phyloP scores from a whole-genome alignment of 1,140 invertebrate species.

The Aphaenogaster rudis region DNA sequence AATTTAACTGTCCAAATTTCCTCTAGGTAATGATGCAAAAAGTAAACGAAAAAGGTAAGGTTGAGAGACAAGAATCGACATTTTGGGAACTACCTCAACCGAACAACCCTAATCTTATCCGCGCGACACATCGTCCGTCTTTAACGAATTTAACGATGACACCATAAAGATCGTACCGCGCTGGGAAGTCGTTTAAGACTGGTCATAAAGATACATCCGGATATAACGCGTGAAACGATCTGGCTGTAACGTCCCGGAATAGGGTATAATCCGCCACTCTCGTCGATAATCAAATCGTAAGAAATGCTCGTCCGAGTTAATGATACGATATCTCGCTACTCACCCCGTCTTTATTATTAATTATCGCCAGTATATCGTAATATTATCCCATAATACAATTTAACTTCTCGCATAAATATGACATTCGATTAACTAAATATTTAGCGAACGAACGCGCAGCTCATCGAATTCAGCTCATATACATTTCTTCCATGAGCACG shows the following conservation, averaged over 20 bases:
- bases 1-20: constrained; percentile 36
- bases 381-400: background rate
- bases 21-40: background rate
- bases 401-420: background rate
- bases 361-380: background rate
- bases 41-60: background rate
- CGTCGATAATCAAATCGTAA: constrained; percentile 44
- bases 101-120: constrained; percentile 67
- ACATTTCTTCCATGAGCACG: background rate
- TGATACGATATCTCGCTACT: background rate
- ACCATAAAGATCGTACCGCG: constrained; percentile 63
- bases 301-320: constrained; percentile 30
- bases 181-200: constrained; percentile 57
- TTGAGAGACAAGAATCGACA: constrained; percentile 18
- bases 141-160: constrained; percentile 73
- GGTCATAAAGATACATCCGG: constrained; percentile 71
- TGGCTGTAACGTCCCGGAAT: constrained; percentile 58
- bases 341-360: background rate
- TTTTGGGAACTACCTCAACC: constrained; percentile 25
- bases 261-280: constrained; percentile 52
- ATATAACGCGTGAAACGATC: constrained; percentile 65
- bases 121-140: constrained; percentile 68
- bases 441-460: background rate
- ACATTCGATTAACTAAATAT: background rate
- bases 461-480: background rate